Conservation (phyloP, 2,113 vertebrate genomes). For the Campylomormyrus numenius region DNA sequence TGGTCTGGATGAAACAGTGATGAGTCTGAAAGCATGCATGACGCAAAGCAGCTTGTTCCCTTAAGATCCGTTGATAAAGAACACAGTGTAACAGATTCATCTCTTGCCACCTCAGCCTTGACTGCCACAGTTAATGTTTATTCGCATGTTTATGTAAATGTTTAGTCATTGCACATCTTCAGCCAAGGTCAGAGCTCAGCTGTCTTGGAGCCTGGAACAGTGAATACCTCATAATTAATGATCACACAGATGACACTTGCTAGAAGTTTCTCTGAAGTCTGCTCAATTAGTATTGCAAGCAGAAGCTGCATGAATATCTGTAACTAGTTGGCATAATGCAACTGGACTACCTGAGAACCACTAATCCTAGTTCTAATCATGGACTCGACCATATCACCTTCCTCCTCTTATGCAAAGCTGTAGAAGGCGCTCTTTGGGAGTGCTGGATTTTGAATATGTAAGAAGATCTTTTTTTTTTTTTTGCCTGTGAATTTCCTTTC, state of each 20-base stretch:
- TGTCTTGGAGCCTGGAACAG: background rate
- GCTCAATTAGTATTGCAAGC: conserved; percentile 12
- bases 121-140: background rate
- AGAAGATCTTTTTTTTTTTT: background rate
- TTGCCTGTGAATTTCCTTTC: conserved; percentile 9
- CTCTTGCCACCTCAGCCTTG: background rate
- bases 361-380: background rate
- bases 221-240: background rate
- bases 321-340: background rate
- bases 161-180: background rate
- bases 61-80: background rate
- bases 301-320: background rate
- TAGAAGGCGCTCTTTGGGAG: background rate
- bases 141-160: too few relatives aligned
- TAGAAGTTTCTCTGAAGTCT: background rate
- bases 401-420: background rate
- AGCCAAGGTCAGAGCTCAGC: background rate
- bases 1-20: background rate
- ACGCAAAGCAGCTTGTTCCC: background rate
- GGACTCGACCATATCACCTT: background rate
- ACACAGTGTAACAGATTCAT: background rate
- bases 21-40: background rate
- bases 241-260: background rate
- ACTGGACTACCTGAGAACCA: background rate
- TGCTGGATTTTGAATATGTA: background rate